Evolutionary conservation across 2,113 vertebrate species (phyloP), one percentile per base, ranked within the genome.

Genomic region (Gallinago paraguaiae): DNA sequence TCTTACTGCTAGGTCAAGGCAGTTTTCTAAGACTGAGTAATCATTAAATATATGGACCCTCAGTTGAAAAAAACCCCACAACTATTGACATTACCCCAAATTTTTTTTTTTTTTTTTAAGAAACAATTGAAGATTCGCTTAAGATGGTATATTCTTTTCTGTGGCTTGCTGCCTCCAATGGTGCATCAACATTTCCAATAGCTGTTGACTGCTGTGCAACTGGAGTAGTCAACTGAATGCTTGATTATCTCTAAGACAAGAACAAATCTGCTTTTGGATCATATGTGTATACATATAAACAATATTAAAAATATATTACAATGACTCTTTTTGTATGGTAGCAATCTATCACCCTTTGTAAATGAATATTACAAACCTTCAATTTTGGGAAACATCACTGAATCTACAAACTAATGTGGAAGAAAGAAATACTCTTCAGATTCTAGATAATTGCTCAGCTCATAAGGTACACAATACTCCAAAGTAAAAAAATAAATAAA

Each of bases 401-500:
- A 70, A 65, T 78, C 30, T 37, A 65, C 24, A 57, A 88, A 69
- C 11, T 41, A 64, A 27, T 1, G 1, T 4, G 9, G 22, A 17
- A 37, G 77, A 65, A 84, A 48, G 3, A 1, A 60, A 31, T 28
- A 56, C 3, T 1, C 0, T 12, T 5, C 8, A 61, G 5, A 28
- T 72, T 76, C 27, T 63, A 70, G 9, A 2, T 57, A 30, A 35
- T 64, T 80, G 3, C 22, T 89, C 25, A 53, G 17, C 31, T 76
- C 0, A 0, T 23, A 35, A 0, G 1, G 2, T 33, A 16, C 6
- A 37, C 9, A 53, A 11, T 53, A 22, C 10, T 46, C 20, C 31
- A 30, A 11, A 48, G 8, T 11, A 56, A 39, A 65, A 20, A 35
- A 6, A 39, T 39, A 28, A 53, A 30, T 18, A 22, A 48, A 48